Evolutionary conservation across 2,888 invertebrate species (phyloP), one percentile per base, ranked within the genome.

Genomic region (Leptogaster cylindrica): DNA sequence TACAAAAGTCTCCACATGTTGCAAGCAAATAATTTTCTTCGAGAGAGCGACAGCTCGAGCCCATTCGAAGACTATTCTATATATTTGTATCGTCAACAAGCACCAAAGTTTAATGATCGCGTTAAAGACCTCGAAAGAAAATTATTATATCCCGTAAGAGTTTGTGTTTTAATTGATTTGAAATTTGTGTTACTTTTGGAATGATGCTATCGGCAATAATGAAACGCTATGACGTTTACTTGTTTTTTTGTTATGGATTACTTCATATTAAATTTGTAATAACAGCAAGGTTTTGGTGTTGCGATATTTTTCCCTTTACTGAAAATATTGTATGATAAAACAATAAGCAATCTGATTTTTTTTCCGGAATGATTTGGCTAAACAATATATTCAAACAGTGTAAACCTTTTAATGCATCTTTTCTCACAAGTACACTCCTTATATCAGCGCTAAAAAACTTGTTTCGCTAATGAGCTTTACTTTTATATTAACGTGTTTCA

Each of bases 1-100:
- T 84, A 88, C 80, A 92, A 92, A 81, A 93, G 92, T 78, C 85
- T 93, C 82, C 91, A 90, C 80, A 90, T 93, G 89, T 81, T 93
- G 74, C 90, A 91, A 75, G 87, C 89, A 2, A 92, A 92, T 78
- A 89, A 88, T 51, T 75, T 80, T 20, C 70, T 81, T 67, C 86
- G 88, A 70, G 81, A 86, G 72, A 84, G 88, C 27, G 83, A 84
- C 2, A 82, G 83, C 65, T 81, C 82, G 71, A 74, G 75, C 31
- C 89, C 91, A 68, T 87, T 92, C 76, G 90, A 92, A 81, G 90
- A 93, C 82, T 92, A 92, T 82, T 91, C 92, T 23, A 85, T 93
- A 76, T 92, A 90, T 81, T 85, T 93, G 76, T 94, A 93, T 81
- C 86, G 93, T 61, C 92, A 92, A 79, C 90, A 89, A 67, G 93